Evolutionary conservation across 2,888 invertebrate species (phyloP).

Genomic region (Aphodius granarius): DNA sequence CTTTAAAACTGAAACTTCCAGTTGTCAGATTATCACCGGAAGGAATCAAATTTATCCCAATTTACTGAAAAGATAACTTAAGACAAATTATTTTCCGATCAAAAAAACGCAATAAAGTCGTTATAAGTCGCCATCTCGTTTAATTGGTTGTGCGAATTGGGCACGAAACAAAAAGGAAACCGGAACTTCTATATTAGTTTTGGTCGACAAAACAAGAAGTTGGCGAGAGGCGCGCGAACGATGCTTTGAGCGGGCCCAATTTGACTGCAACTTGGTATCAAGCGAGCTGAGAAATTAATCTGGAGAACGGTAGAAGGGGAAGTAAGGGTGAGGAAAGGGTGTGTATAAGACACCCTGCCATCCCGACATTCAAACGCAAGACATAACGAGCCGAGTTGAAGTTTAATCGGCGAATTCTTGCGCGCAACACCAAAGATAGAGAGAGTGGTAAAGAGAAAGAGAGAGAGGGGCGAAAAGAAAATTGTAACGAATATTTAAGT

Average conservation of each 20-base stretch:
- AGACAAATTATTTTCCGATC: background rate
- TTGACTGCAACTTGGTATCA: slow-evolving; percentile 4
- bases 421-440: background rate
- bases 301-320: background rate
- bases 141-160: slow-evolving; percentile 10
- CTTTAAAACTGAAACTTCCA: no score
- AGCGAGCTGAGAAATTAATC: slow-evolving; percentile 6
- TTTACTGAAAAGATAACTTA: background rate
- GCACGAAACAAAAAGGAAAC: slow-evolving; percentile 8
- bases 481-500: slow-evolving; percentile 10
- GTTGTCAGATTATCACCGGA: no score
- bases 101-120: background rate
- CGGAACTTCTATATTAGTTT: slow-evolving; percentile 14
- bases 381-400: slow-evolving; percentile 2
- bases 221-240: background rate
- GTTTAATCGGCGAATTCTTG: slow-evolving; percentile 9
- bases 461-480: background rate
- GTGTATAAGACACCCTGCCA: background rate
- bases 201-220: slow-evolving; percentile 9
- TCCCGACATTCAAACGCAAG: slow-evolving; percentile 6
- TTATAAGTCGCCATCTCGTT: background rate
- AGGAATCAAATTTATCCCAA: no score
- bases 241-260: slow-evolving; percentile 6
- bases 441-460: no score
- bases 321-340: background rate